A percentile compares a stretch with the other conserved stretches of the same genome.
Conservation (phyloP, 92 coral and sea anemone species). For the Epizoanthus scotinus region DNA sequence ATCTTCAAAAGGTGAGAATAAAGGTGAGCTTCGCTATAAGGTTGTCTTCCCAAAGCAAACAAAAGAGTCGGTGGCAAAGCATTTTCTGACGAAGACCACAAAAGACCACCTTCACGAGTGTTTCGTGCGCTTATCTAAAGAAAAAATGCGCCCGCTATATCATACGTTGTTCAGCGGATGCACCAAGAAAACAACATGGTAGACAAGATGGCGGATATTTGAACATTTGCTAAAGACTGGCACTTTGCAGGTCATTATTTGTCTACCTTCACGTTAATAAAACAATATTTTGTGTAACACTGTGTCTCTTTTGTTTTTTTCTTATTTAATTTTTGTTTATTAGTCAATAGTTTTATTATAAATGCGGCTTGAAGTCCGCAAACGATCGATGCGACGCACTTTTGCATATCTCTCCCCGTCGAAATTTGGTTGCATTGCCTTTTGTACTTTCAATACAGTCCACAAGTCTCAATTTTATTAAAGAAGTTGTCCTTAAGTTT, state of each 20-base stretch:
- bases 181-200: background rate
- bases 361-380: background rate
- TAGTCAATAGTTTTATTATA: background rate
- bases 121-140: conserved; percentile 10
- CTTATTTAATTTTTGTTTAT: background rate
- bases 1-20: conserved; percentile 32
- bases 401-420: background rate
- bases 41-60: conserved; percentile 50
- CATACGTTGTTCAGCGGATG: background rate
- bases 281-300: background rate
- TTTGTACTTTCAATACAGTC: background rate
- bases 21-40: conserved; percentile 46
- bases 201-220: background rate
- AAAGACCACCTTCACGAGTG: conserved; percentile 28
- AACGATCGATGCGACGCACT: background rate
- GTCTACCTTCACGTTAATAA: background rate
- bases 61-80: conserved; percentile 57
- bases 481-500: background rate
- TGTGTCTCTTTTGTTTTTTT: background rate
- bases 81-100: conserved; percentile 37
- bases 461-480: background rate
- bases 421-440: background rate
- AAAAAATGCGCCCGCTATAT: background rate
- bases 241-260: background rate
- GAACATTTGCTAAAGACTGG: background rate